These are phyloP conservation scores for Microplitis mediator DNA, from an alignment of 1,140 invertebrate genomes.

Conservation along the genomic window DNA sequence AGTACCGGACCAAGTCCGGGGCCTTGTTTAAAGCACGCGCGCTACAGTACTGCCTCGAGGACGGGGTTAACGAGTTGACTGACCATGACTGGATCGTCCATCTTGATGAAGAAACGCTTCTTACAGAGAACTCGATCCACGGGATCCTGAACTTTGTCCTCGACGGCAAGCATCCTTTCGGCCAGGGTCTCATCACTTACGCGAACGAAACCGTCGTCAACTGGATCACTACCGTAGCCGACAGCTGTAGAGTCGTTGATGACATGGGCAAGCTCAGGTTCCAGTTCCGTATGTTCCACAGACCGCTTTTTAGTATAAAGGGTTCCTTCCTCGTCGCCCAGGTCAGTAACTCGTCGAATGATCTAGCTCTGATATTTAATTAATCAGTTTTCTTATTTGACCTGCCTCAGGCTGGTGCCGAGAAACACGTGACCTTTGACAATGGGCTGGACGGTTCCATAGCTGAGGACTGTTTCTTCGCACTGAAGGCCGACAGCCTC, in stretches of 20 bases:
- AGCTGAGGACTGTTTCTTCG: conserved; percentile 97
- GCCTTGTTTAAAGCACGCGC: conserved; percentile 95
- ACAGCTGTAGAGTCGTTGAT: conserved; percentile 94
- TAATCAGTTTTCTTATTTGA: conserved; percentile 48
- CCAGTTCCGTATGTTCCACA: conserved; percentile 92
- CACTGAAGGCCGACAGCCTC: conserved; percentile 87
- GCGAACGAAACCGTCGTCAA: conserved; percentile 96
- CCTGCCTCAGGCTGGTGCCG: conserved; percentile 83
- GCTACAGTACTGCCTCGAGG: conserved; percentile 94
- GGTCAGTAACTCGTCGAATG: conserved; percentile 58
- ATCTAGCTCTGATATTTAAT: too few relatives aligned
- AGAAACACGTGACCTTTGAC: conserved; percentile 91
- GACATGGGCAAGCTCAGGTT: conserved; percentile 96
- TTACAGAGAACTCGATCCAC: conserved; percentile 88
- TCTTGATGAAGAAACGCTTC: conserved; percentile 94
- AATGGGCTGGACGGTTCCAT: conserved; percentile 94
- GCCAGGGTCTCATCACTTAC: conserved; percentile 97
- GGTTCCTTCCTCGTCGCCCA: conserved; percentile 93
- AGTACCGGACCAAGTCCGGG: conserved; percentile 87
- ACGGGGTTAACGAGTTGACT: conserved; percentile 83
- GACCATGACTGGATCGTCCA: conserved; percentile 98
- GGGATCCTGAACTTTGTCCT: conserved; percentile 96
- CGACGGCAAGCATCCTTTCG: conserved; percentile 94
- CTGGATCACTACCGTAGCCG: conserved; percentile 95
- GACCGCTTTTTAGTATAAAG: conserved; percentile 97